Conservation (phyloP, 2,888 invertebrate species). For the Apomyelois bistriatella region DNA sequence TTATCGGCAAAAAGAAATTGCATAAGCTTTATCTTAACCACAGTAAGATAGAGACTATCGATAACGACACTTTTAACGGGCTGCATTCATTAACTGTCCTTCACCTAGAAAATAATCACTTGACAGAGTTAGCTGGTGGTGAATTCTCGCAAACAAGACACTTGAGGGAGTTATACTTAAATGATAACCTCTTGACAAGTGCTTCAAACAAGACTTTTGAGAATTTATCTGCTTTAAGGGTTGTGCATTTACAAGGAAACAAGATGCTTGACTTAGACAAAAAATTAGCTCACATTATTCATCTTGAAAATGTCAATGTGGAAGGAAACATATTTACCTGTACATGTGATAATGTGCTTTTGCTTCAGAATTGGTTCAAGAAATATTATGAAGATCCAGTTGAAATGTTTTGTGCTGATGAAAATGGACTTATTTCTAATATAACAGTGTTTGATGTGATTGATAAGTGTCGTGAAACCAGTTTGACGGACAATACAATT, state of each 20-base stretch:
- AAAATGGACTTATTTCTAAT: conserved; percentile 63
- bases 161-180: conserved; percentile 88
- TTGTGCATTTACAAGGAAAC: conserved; percentile 87
- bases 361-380: conserved; percentile 84
- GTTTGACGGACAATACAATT: conserved; percentile 75
- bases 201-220: conserved; percentile 88
- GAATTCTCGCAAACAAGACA: conserved; percentile 89
- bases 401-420: conserved; percentile 83
- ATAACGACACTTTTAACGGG: conserved; percentile 90
- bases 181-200: conserved; percentile 86
- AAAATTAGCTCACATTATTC: conserved; percentile 80
- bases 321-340: conserved; percentile 90
- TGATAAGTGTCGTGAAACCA: conserved; percentile 71
- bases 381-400: conserved; percentile 82
- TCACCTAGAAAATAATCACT: conserved; percentile 87
- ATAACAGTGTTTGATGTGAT: conserved; percentile 69
- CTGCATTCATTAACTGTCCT: conserved; percentile 85
- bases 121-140: conserved; percentile 85
- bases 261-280: conserved; percentile 85
- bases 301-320: conserved; percentile 83
- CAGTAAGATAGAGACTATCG: conserved; percentile 85
- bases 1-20: conserved; percentile 90
- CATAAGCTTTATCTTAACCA: conserved; percentile 88
- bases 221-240: conserved; percentile 84
- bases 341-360: conserved; percentile 84